These are phyloP conservation scores for Dione vanillae DNA, from an alignment of 2,888 invertebrate species.

Conservation along the genomic window DNA sequence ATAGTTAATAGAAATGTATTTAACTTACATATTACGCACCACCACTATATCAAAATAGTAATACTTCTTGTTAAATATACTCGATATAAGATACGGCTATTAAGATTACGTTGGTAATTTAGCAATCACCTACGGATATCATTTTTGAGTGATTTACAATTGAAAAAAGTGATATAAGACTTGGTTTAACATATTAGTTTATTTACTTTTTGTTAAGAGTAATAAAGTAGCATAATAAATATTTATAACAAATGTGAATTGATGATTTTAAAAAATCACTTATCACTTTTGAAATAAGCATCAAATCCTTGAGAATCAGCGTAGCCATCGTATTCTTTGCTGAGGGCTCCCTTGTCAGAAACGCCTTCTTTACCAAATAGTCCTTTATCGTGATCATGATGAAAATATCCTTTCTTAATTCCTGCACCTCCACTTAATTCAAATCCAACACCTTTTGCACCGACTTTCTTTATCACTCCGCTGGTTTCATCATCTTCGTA, in stretches of 20 bases:
- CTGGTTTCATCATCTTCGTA: constrained; percentile 83
- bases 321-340: constrained; percentile 77
- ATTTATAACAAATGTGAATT: not conserved
- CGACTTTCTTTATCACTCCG: constrained; percentile 78
- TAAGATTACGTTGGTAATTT: constrained; percentile 35
- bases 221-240: not conserved
- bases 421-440: constrained; percentile 73
- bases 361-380: constrained; percentile 77
- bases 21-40: constrained; percentile 1
- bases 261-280: constrained; percentile 8
- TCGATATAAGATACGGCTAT: constrained; percentile 35
- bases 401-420: constrained; percentile 66
- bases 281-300: constrained; percentile 59
- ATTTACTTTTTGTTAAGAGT: not conserved
- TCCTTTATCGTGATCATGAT: constrained; percentile 73
- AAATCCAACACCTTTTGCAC: constrained; percentile 76
- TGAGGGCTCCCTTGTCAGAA: constrained; percentile 78
- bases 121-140: constrained; percentile 37
- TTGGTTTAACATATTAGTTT: not conserved
- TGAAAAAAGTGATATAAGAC: constrained; percentile 1
- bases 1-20: constrained; percentile 24
- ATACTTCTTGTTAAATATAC: constrained; percentile 23
- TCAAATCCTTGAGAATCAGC: constrained; percentile 76
- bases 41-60: not conserved
- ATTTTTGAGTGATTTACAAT: constrained; percentile 40